Base-by-base conservation (phyloP, 2,113 vertebrate genomes). In the Heteronetta atricapilla region DNA sequence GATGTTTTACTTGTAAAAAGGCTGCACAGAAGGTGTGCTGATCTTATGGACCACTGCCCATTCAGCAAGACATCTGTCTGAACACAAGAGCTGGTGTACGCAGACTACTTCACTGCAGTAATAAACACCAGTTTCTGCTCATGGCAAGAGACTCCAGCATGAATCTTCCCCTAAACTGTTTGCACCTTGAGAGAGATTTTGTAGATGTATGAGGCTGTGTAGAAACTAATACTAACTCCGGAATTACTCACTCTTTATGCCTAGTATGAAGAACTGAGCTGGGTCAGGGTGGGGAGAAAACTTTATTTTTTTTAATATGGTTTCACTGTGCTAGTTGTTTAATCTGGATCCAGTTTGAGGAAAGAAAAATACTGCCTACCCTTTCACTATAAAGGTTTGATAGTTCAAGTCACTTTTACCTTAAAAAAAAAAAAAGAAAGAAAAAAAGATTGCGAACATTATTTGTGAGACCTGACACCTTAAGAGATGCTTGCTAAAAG, bases 101-200 rank as follows among this genome's bases (percentile, higher is more conserved):
- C 88, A 20, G 7, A 23, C 82, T 22, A 1, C 58, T 52, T 67
- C 38, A 3, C 81, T 28, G 1, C 4, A 11, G 73, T 12, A n/a
- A 87, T 8, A 33, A 34, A 28, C 52, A 62, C 70, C 77, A 7
- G 73, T 1, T 4, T 62, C 81, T 33, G 8, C 8, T 4, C 14
- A 0, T 6, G 1, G 1, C 25, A 12, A 58, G 53, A 67, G 74
- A 34, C 40, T 22, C 53, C 2, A 3, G n/a, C 29, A 4, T 28
- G 25, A 59, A 4, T 60, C 38, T 38, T 11, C 52, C 84, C 77
- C 62, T 20, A 14, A 50, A 9, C 42, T 3, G 21, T 92, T 79
- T 90, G 86, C 90, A 93, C 85, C 84, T 88, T 28, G 81, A 85
- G 79, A 84, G 70, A 81, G 18, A 62, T 34, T 86, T 42, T 69